phyloP scores from a whole-genome alignment of 1,140 invertebrate genomes.

The Phthorimaea operculella region DNA sequence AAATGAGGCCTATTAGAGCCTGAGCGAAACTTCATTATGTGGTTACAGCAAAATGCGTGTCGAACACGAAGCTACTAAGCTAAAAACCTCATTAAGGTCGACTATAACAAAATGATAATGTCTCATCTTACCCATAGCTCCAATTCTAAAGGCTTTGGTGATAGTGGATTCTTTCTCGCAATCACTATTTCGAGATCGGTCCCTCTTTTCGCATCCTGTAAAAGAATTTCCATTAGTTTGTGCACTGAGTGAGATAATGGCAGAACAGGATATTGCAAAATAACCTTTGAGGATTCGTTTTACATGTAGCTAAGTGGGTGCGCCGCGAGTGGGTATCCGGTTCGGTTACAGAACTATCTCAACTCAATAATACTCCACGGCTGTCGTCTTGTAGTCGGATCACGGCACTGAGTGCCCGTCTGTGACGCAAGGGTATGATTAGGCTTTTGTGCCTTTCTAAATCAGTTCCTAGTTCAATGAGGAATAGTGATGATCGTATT shows the following conservation, averaged over 20 bases:
- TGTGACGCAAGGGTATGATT: not conserved
- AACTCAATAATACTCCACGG: not conserved
- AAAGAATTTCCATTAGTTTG: slow-evolving; percentile 24
- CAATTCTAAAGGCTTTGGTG: slow-evolving; percentile 79
- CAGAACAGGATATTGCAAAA: not conserved
- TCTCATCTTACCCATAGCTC: slow-evolving; percentile 77
- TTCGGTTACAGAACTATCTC: not conserved
- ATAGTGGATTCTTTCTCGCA: slow-evolving; percentile 80
- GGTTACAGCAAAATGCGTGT: slow-evolving; percentile 45
- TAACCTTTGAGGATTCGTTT: slow-evolving; percentile 1
- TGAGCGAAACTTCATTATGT: slow-evolving; percentile 54
- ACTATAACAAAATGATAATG: slow-evolving; percentile 33
- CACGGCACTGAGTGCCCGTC: slow-evolving; percentile 12
- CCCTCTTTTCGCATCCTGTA: slow-evolving; percentile 80
- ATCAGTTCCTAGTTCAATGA: not conserved
- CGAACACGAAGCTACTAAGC: slow-evolving; percentile 25
- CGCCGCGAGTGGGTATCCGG: not conserved
- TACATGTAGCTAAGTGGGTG: not conserved
- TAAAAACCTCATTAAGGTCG: slow-evolving; percentile 39
- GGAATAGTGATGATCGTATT: not conserved
- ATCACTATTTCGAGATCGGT: slow-evolving; percentile 84
- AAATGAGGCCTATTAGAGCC: slow-evolving; percentile 51
- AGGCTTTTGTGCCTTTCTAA: not conserved
- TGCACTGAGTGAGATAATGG: not conserved
- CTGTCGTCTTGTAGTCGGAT: not conserved